phyloP scores from a whole-genome alignment of 2,797 vertebrate genomes.

The Gallinago nigripennis region DNA sequence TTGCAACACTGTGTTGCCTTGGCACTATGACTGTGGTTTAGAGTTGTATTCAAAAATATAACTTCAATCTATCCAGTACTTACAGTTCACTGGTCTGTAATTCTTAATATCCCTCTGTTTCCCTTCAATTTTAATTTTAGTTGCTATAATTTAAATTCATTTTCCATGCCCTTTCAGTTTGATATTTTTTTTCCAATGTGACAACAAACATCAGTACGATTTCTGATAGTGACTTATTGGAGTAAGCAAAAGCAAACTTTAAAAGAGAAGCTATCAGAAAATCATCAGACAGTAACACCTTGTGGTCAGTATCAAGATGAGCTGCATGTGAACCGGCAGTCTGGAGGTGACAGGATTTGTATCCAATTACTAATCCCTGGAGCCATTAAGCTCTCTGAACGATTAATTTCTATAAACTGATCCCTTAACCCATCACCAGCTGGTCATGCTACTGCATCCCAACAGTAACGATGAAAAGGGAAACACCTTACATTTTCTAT shows the following conservation, averaged over 20 bases:
- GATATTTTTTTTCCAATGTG: background rate
- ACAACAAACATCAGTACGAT: background rate
- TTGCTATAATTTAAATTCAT: background rate
- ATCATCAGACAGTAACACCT: background rate
- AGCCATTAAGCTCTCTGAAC: background rate
- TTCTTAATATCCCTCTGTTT: constrained; percentile 34
- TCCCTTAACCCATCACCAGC: background rate
- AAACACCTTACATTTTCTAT: background rate
- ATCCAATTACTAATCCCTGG: background rate
- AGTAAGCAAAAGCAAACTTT: background rate
- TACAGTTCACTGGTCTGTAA: constrained; percentile 53
- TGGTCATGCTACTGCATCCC: background rate
- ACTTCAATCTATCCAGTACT: constrained; percentile 20
- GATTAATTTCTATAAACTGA: background rate
- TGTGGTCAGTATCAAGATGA: background rate
- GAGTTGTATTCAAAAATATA: constrained; percentile 22
- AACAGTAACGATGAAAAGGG: accelerated
- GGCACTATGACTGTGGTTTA: background rate
- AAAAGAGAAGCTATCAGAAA: background rate
- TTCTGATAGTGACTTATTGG: background rate
- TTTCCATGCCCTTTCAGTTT: background rate
- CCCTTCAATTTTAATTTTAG: constrained; percentile 28
- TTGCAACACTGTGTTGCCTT: background rate
- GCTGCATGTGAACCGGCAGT: background rate
- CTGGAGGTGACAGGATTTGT: background rate